Evolutionary conservation across 30 jellyfish, hydroid and myxozoan species (phyloP), one percentile per base, ranked within the genome.

Genomic region (Hydractinia echinata): DNA sequence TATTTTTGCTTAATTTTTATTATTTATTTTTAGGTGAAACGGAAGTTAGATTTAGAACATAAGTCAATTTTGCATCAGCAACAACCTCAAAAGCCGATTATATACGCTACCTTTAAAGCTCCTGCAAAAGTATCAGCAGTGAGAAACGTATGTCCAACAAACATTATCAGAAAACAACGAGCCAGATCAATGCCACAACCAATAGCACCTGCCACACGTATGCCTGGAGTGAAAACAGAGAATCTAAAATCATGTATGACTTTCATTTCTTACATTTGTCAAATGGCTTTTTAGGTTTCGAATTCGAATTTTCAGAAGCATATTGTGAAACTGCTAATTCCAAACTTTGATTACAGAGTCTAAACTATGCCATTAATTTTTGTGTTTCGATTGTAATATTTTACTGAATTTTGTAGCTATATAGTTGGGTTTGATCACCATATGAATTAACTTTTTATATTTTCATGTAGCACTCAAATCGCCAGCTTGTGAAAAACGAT

Each of bases 11-110:
- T 58, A 8, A 5, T 56, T 16, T 76, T 16, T 16, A 77, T 18
- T 54, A 69, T 55, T 14, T 82, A 19, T 55, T 76, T 56, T 10
- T 53, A 90, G 97, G 97, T 90, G 30, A 90, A 90, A 78, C 82
- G 97, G 82, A 90, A 90, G 81, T 81, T 90, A 61, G 97, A 90
- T 67, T 76, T 90, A 83, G 97, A 90, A 51, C 83, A 82, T 64
- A 85, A 72, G 61, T 82, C 85, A 44, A 54, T 79, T 16, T 71
- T 83, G 10, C 90, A 90, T 14, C 83, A 60, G 49, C 85, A 81
- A 60, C 95, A 53, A n/a, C 85, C 55, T 54, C 73, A 51, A 77
- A 61, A 6, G 53, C 82, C 51, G 15, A 61, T 77, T 6, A 77
- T 77, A 8, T 77, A 54, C 60, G 55, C 97, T 4, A 53, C 97